Conservation (phyloP, 2,888 invertebrate genomes). For the Notodonta dromedarius region DNA sequence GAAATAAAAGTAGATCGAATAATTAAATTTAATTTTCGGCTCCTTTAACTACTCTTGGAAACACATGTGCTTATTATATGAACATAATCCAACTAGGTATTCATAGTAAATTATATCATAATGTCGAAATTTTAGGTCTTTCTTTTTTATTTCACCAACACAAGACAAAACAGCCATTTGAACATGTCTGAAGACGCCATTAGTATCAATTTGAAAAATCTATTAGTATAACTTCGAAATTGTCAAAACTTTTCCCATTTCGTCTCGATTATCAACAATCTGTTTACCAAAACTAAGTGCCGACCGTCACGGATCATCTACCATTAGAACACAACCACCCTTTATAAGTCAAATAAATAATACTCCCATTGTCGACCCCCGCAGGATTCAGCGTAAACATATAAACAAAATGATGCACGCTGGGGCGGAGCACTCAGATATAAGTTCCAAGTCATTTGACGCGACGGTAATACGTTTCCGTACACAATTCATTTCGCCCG, state of each 20-base stretch:
- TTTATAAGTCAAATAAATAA: conserved; percentile 43
- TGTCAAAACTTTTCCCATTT: conserved; percentile 1
- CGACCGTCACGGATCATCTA: conserved; percentile 28
- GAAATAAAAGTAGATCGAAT: background rate
- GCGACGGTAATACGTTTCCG: conserved; percentile 47
- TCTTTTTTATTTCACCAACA: too few relatives aligned
- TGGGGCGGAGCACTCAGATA: conserved; percentile 43
- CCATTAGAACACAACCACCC: conserved; percentile 36
- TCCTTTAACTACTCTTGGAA: too few relatives aligned
- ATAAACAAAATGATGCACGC: conserved; percentile 44
- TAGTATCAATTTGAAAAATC: too few relatives aligned
- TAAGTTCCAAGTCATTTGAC: conserved; percentile 50
- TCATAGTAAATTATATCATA: too few relatives aligned
- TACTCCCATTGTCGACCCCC: conserved; percentile 40
- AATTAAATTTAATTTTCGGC: too few relatives aligned
- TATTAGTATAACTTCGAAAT: too few relatives aligned
- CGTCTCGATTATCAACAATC: background rate
- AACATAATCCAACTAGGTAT: too few relatives aligned
- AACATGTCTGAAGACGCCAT: too few relatives aligned
- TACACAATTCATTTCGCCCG: conserved; percentile 63
- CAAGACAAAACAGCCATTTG: too few relatives aligned
- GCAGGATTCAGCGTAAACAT: conserved; percentile 35
- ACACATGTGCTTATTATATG: too few relatives aligned
- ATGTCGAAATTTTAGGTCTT: too few relatives aligned
- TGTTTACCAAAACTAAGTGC: conserved; percentile 3